These are phyloP conservation scores for Apotomis capreana DNA, from an alignment of 2,888 invertebrate genomes.

Conservation along the genomic window DNA sequence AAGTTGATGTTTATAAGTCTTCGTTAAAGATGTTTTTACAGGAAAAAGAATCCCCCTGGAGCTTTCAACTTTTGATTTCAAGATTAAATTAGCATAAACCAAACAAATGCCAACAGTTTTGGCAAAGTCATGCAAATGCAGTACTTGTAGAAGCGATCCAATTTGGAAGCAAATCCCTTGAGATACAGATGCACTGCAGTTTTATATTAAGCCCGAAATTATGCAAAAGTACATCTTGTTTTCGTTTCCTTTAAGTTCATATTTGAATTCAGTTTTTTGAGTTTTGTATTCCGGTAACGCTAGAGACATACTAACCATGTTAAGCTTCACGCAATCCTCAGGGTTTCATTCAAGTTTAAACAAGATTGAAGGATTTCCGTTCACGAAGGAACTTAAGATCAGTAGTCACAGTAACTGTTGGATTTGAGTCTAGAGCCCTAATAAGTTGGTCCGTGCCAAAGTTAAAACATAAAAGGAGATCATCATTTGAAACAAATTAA, in stretches of 20 bases:
- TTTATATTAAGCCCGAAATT: constrained; percentile 68
- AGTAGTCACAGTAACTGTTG: not conserved
- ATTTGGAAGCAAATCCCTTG: constrained; percentile 72
- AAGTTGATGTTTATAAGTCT: too few species aligned
- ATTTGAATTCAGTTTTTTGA: not conserved
- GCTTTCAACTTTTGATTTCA: constrained; percentile 12
- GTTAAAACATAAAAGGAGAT: not conserved
- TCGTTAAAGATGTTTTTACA: not conserved
- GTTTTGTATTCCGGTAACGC: not conserved
- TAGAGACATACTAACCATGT: not conserved
- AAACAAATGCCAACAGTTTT: constrained; percentile 42
- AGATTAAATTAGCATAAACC: constrained; percentile 29
- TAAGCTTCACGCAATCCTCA: constrained; percentile 28
- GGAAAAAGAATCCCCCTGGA: not conserved
- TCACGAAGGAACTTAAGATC: not conserved
- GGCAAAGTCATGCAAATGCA: constrained; percentile 73
- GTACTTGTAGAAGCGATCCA: constrained; percentile 75
- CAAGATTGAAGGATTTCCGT: constrained; percentile 18
- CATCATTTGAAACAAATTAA: not conserved
- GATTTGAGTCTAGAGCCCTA: not conserved
- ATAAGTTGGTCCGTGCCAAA: not conserved
- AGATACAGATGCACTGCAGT: constrained; percentile 68
- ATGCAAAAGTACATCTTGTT: constrained; percentile 34
- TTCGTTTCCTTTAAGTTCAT: not conserved
- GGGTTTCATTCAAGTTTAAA: constrained; percentile 18